Base-by-base conservation (phyloP, 2,888 invertebrate species). In the Amiota minor region DNA sequence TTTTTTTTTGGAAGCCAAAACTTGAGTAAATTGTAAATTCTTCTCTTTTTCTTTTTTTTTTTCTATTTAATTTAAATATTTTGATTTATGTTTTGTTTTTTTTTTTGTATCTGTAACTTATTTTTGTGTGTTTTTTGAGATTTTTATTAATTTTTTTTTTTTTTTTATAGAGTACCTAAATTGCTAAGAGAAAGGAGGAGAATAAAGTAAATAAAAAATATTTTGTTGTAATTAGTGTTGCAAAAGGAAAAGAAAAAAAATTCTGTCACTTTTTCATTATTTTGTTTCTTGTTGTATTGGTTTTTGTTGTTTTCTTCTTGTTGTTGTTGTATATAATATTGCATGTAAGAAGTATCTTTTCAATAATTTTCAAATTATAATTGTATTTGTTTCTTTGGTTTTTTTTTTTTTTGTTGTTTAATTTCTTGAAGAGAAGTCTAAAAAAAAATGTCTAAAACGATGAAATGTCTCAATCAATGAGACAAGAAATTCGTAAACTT, bases 131-230 rank as follows among this genome's bases (percentile, higher is more conserved):
- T 45, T 67, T 76, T 70, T 73, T 55, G 47, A 61, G 71, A 70
- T 72, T 46, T 50, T 65, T 65, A 59, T 35, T 61, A 78, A 79
- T 81, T 81, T 83, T 87, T 78, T 78, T 85, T 79, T 85, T 80
- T 80, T 70, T 67, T 73, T 76, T 74, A 78, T 76, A 82, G 84
- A 83, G 83, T 81, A 88, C 89, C 89, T 89, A 89, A 88, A 89
- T 87, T 84, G 89, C 89, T 89, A 89, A 88, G 89, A 89, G 87
- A 89, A 84, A 84, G 88, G 80, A 84, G 86, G 87, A 88, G 84
- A 89, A 89, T 88, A 88, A 89, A 89, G 88, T 88, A 89, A 35
- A 35, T 35, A 35, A 35, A 89, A 89, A 89, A 88, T 88, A 87
- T 87, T 35, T 84, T 88, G 85, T 88, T 86, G 83, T 87, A 86